Evolutionary conservation across 2,888 invertebrate species (phyloP).

Genomic region (Cataglyphis albicans): DNA sequence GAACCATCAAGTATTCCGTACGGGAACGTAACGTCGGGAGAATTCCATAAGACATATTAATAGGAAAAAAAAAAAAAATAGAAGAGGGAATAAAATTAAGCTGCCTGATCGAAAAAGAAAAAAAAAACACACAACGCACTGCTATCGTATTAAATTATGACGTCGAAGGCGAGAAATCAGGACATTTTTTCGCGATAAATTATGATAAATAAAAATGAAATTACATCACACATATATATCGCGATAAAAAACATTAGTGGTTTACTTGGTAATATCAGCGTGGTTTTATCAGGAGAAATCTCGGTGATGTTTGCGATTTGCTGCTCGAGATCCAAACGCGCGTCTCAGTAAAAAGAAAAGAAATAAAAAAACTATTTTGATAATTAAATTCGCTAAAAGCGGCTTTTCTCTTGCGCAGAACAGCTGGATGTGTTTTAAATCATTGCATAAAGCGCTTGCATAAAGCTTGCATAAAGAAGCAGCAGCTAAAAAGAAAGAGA

Average conservation of each 20-base stretch:
- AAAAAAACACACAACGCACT: not conserved
- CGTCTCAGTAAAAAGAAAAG: not conserved
- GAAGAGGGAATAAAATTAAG: slow-evolving; percentile 56
- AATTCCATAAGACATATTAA: slow-evolving; percentile 34
- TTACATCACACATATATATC: slow-evolving; percentile 5
- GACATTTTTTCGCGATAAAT: slow-evolving; percentile 11
- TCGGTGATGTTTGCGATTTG: slow-evolving; percentile 8
- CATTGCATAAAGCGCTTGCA: slow-evolving; percentile 46
- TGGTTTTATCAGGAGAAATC: slow-evolving; percentile 13
- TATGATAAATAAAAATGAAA: not conserved
- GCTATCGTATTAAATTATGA: slow-evolving; percentile 21
- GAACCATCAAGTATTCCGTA: slow-evolving; percentile 44
- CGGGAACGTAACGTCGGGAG: slow-evolving; percentile 27
- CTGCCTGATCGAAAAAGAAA: slow-evolving; percentile 1
- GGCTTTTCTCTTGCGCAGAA: slow-evolving; percentile 45
- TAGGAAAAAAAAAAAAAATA: slow-evolving; percentile 29
- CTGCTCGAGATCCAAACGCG: slow-evolving; percentile 24
- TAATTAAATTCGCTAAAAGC: slow-evolving; percentile 46
- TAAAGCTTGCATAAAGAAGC: slow-evolving; percentile 52
- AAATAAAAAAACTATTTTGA: slow-evolving; percentile 13
- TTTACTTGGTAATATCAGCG: slow-evolving; percentile 36
- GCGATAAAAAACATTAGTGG: not conserved
- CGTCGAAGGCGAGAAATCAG: slow-evolving; percentile 36
- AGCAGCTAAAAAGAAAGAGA: slow-evolving; percentile 15
- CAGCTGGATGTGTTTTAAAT: slow-evolving; percentile 55